Conservation (phyloP, 1,140 invertebrate species). For the Neodiprion fabricii region DNA sequence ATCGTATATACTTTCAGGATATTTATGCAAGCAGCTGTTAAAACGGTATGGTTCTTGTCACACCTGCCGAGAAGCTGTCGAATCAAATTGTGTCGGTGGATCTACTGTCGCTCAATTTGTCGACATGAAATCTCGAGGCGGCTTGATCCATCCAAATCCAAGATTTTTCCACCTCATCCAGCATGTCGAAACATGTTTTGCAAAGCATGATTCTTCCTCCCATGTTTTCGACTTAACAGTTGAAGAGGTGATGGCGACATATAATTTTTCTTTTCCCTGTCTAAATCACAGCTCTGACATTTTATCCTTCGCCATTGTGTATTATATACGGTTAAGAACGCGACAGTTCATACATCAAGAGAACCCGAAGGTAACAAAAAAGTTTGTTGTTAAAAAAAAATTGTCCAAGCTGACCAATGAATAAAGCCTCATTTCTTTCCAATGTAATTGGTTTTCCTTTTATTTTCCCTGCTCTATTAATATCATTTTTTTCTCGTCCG, state of each 20-base stretch:
- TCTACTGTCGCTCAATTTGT: constrained; percentile 6
- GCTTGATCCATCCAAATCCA: constrained; percentile 18
- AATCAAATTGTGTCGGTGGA: neutral
- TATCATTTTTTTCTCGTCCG: no score
- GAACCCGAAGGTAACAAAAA: constrained; percentile 14
- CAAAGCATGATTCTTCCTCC: constrained; percentile 8
- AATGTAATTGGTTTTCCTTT: no score
- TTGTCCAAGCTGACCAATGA: constrained; percentile 9
- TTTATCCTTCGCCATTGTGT: constrained; percentile 10
- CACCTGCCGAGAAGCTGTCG: neutral
- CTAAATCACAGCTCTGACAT: constrained; percentile 15
- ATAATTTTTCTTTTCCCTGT: constrained; percentile 21
- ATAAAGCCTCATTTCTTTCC: no score
- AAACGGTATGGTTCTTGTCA: neutral
- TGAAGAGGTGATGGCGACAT: constrained; percentile 9
- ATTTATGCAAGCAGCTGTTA: neutral
- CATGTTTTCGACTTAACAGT: constrained; percentile 13
- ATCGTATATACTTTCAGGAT: constrained; percentile 5
- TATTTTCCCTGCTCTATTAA: no score
- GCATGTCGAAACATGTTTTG: constrained; percentile 13
- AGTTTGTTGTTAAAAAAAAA: constrained; percentile 21
- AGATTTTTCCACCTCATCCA: constrained; percentile 10
- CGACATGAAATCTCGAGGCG: constrained; percentile 9
- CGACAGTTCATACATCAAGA: constrained; percentile 18
- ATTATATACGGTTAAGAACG: constrained; percentile 16